Evolutionary conservation across 2,113 vertebrate genomes (phyloP).

Genomic region (Campylomormyrus tamandua): DNA sequence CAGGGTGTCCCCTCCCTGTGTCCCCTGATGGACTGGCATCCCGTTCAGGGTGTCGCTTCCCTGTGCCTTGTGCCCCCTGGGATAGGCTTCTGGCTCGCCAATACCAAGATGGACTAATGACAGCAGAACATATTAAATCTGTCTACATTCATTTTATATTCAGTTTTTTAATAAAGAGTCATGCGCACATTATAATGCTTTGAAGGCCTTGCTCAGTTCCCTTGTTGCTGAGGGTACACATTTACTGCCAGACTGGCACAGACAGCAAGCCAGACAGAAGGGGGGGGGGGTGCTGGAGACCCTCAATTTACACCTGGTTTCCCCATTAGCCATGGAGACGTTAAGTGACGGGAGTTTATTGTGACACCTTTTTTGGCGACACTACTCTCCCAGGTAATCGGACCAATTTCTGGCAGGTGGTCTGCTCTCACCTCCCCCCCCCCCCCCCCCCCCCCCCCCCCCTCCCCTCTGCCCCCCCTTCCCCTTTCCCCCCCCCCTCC

Average conservation of each 20-base stretch:
- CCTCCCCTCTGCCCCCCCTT: too few relatives aligned
- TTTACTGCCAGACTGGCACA: conserved; percentile 27
- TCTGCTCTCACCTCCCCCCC: conserved; percentile 58
- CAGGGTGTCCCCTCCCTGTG: background rate
- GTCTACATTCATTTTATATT: background rate
- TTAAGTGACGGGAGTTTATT: conserved; percentile 63
- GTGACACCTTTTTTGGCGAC: conserved; percentile 43
- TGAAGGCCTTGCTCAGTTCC: conserved; percentile 20
- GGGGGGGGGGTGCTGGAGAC: conserved; percentile 14
- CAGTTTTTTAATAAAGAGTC: background rate
- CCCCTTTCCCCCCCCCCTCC: too few relatives aligned
- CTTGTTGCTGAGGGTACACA: conserved; percentile 34
- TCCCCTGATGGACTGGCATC: background rate
- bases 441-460: too few relatives aligned
- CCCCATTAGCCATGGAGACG: conserved; percentile 57
- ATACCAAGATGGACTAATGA: background rate
- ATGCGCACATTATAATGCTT: background rate
- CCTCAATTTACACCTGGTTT: conserved; percentile 48
- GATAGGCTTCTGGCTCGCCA: background rate
- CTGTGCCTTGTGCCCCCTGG: background rate
- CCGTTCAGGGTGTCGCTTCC: too few relatives aligned
- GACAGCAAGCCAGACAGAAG: conserved; percentile 27
- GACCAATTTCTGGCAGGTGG: conserved; percentile 52
- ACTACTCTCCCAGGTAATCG: conserved; percentile 63
- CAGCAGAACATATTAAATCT: background rate